Evolutionary conservation across 2,888 invertebrate species (phyloP).

Genomic region (Ectobius pallidus): DNA sequence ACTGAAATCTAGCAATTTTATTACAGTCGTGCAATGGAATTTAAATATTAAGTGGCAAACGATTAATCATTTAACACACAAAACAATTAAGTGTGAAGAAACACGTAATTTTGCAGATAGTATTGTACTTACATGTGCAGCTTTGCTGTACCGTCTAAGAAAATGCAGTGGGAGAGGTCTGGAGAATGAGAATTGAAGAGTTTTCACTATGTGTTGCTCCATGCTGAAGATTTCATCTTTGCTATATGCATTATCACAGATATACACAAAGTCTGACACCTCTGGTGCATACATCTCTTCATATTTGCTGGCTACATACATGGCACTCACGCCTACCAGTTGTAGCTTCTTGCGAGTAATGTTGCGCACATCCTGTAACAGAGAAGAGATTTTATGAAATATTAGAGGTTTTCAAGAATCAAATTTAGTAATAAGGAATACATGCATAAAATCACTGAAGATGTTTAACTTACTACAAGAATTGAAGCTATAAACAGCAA

Average conservation of each 20-base stretch:
- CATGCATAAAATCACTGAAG: no score
- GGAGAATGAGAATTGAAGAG: constrained; percentile 81
- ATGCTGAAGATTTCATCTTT: constrained; percentile 79
- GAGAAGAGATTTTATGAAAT: no score
- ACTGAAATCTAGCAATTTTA: no score
- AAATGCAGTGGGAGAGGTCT: constrained; percentile 90
- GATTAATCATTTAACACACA: no score
- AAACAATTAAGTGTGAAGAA: no score
- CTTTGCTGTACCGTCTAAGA: constrained; percentile 76
- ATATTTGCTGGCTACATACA: constrained; percentile 92
- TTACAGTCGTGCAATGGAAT: no score
- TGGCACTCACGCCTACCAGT: constrained; percentile 85
- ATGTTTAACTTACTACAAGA: no score
- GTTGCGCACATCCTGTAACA: constrained; percentile 62
- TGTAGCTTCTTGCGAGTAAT: constrained; percentile 77
- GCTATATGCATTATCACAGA: constrained; percentile 86
- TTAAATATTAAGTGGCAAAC: no score
- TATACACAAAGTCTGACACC: constrained; percentile 85
- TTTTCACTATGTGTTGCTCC: constrained; percentile 79
- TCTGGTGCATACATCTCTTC: constrained; percentile 93
- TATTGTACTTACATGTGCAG: constrained; percentile 44
- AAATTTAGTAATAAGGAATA: no score
- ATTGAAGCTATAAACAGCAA: no score
- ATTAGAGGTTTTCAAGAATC: no score
- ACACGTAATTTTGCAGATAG: no score